Evolutionary conservation across 2,113 vertebrate species (phyloP), one percentile per base, ranked within the genome.

Genomic region (Cebus imitator): DNA sequence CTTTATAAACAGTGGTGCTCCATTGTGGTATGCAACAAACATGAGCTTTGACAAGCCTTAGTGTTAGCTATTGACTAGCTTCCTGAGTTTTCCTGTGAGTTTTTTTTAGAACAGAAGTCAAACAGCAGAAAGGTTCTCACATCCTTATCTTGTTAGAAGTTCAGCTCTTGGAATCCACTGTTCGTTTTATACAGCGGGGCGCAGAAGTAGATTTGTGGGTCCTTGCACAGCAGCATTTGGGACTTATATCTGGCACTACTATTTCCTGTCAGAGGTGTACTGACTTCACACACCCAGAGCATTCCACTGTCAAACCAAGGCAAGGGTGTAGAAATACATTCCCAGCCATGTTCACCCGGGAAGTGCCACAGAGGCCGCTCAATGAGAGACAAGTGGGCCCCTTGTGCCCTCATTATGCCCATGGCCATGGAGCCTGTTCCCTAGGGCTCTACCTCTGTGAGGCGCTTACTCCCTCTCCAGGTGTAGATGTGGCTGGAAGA

Each of bases 261-360:
- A 0, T 21, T 61, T 55, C 32, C 5, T 21, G 10, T 75, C 9
- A 0, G 6, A 48, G 73, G 35, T 8, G 21, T 50, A 18, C 55
- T 66, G 76, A 68, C n/a, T 55, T 25, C 58, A 35, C 64, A 48
- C 6, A 5, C 7, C 25, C 66, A 78, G 61, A 48, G 58, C 58
- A 6, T 64, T 30, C 25, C 27, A 30, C 58, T 30, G 25, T 50
- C 50, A 14, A 50, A 50, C 50, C 13, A 50, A 50, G 17, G 8
- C 55, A 43, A 13, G 17, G 8, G 8, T 4, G 6, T 45, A 6
- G 30, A 2, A 23, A 66, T 14, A 23, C 25, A 5, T 61, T 9
- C 66, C 84, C 61, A 68, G 45, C 48, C 8, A 6, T 11, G 21
- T 79, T 50, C 48, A 3, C 27, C n/a, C 5, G 2, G 10, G 73